phyloP scores from a whole-genome alignment of 2,113 vertebrate genomes.

The Rousettus leschenaultii region DNA sequence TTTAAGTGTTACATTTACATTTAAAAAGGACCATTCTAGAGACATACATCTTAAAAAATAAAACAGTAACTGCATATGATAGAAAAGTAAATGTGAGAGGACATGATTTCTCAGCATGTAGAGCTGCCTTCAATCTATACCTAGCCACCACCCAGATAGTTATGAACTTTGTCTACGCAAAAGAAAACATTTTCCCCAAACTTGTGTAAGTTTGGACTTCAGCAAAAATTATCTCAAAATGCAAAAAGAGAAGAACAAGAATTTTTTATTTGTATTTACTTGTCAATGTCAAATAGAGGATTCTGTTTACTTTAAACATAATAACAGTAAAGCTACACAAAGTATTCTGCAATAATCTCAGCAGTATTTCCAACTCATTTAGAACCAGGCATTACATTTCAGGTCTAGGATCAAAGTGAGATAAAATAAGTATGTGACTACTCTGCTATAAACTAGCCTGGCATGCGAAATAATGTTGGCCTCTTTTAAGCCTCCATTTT shows the following conservation, averaged over 20 bases:
- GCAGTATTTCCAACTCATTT: background rate
- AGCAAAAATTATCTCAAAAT: background rate
- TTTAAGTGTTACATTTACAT: background rate
- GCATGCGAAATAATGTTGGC: background rate
- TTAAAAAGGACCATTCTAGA: background rate
- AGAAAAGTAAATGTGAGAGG: background rate
- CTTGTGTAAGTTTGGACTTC: background rate
- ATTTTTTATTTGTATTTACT: background rate
- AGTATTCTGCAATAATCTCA: background rate
- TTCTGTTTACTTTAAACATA: background rate
- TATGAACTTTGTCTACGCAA: background rate
- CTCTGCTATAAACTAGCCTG: background rate
- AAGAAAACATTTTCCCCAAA: background rate
- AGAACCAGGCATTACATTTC: background rate
- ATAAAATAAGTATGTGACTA: background rate
- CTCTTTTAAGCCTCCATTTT: background rate
- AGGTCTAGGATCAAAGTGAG: background rate
- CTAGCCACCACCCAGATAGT: background rate
- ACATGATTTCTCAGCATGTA: background rate
- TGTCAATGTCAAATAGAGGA: background rate
- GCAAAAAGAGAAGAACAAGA: background rate
- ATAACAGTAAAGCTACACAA: background rate
- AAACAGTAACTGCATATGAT: background rate
- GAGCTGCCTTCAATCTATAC: rapidly evolving
- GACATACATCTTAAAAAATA: background rate